Evolutionary conservation across 2,113 vertebrate species (phyloP).

Genomic region (Sphaerodactylus townsendi): DNA sequence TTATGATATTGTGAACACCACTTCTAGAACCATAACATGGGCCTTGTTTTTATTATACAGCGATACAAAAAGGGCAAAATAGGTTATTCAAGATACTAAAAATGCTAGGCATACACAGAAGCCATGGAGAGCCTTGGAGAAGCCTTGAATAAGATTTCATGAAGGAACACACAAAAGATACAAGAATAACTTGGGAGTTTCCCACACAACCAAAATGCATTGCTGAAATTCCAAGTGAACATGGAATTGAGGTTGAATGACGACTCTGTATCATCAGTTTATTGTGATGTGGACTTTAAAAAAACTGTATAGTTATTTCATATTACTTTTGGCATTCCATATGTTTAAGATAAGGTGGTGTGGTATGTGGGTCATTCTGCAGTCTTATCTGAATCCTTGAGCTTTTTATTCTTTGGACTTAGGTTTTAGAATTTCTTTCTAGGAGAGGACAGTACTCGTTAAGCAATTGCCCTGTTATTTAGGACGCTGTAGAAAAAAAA

Average conservation of each 20-base stretch:
- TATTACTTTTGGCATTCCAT: conserved; percentile 42
- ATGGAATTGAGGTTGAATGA: conserved; percentile 58
- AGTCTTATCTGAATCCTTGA: neutral
- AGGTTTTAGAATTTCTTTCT: neutral
- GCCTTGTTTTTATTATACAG: conserved; percentile 68
- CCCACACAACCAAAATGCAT: conserved; percentile 49
- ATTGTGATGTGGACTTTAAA: conserved; percentile 36
- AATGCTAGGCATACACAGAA: conserved; percentile 66
- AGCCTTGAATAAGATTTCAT: conserved; percentile 62
- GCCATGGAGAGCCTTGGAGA: conserved; percentile 68
- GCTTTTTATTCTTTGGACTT: neutral
- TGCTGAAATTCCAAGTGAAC: conserved; percentile 61
- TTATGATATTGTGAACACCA: conserved; percentile 34
- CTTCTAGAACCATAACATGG: conserved; percentile 56
- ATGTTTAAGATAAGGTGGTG: conserved; percentile 27
- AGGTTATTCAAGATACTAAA: conserved; percentile 71
- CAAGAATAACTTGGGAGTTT: conserved; percentile 62
- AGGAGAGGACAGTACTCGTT: neutral
- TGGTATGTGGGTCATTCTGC: neutral
- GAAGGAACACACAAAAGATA: conserved; percentile 66
- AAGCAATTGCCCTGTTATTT: neutral
- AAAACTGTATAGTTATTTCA: conserved; percentile 28
- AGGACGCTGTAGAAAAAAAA: neutral
- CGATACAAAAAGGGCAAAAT: conserved; percentile 66
- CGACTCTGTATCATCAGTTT: conserved; percentile 40